Base-by-base conservation (phyloP, 2,113 vertebrate species). In the Telmatochromis brachygnathus region DNA sequence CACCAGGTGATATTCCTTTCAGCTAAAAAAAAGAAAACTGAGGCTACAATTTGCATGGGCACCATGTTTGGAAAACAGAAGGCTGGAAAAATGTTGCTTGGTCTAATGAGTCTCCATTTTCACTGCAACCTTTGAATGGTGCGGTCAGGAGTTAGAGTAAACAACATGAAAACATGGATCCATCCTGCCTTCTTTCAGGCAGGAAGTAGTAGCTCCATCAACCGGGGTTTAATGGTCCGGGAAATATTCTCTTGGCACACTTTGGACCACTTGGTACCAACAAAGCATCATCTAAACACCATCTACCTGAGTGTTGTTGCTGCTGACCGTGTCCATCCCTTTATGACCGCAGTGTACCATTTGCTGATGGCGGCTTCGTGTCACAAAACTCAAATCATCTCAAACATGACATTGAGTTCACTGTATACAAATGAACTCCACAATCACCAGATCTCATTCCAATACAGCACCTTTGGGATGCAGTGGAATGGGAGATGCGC, bases 251-350 rank as follows among this genome's bases (percentile, higher is more conserved):
- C 65, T 70, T 42, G n/a, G 62, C 3, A 42, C 65, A 42, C 37
- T 70, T 70, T 70, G 65, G n/a, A 42, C 65, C n/a, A 23, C 37
- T 42, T 42, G n/a, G 35, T 42, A 70, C 37, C 37, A 70, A 70
- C 12, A 23, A 39, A 42, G 65, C 12, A 42, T 70, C 37, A 23
- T 70, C 21, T 42, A 70, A 70, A 42, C 12, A 42, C 65, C 35
- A 70, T 14, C 37, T 42, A 42, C 37, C 65, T 1, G 12, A 9
- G 35, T 23, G 21, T 42, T 70, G 35, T 23, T 70, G 5, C 35
- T 70, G n/a, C 60, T n/a, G 60, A 9, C 7, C 7, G 4, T 42
- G 12, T 23, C 65, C 65, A 42, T 42, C n/a, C n/a, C 35, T 70
- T 70, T 42, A 70, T 70, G 65, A 42, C n/a, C 35, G 0, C 65